Evolutionary conservation across 2,113 vertebrate genomes (phyloP), one percentile per base, ranked within the genome.

Genomic region (Hypomesus transpacificus): DNA sequence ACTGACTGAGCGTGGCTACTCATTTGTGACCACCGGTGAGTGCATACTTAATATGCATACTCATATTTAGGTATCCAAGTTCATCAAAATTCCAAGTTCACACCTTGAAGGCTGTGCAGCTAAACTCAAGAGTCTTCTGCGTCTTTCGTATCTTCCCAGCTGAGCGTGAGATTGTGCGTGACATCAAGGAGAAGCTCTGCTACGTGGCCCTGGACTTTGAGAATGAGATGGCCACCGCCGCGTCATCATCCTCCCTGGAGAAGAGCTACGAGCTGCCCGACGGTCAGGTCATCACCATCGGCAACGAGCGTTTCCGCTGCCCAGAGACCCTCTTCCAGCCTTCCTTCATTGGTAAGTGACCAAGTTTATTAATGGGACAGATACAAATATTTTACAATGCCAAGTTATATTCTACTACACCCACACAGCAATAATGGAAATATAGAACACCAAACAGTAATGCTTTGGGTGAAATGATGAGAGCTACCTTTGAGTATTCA

Each of bases 161-260:
- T 13, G 39, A 46, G 39, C 39, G 96, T 88, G 97, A 99, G 89
- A 99, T 99, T 0, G 97, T 99, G 85, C 93, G 97, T 1, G 97
- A 99, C 91, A 98, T 99, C 92, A 99, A 99, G 91, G 97, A 99
- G 87, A 99, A 99, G 89, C 90, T 99, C 53, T 99, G 97, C 90
- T 98, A 99, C 0, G 97, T 99, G 81, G 97, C 97, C 73, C 92
- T 99, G 14, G 97, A 98, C 92, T 99, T 99, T 39, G 97, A 99
- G 91, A 94, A 98, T 0, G 97, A 99, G 91, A 99, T 99, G 97
- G 96, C 96, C 84, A 99, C 96, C 0, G 97, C 97, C 0, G 96
- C 96, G 68, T 96, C 96, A 28, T 98, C 96, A 31, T 99, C 97
- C 81, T 98, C 97, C 6, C 90, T 99, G 91, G 96, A 99, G 88